Conservation (phyloP, 2,888 invertebrate species). For the Drosophila nigricruria region DNA sequence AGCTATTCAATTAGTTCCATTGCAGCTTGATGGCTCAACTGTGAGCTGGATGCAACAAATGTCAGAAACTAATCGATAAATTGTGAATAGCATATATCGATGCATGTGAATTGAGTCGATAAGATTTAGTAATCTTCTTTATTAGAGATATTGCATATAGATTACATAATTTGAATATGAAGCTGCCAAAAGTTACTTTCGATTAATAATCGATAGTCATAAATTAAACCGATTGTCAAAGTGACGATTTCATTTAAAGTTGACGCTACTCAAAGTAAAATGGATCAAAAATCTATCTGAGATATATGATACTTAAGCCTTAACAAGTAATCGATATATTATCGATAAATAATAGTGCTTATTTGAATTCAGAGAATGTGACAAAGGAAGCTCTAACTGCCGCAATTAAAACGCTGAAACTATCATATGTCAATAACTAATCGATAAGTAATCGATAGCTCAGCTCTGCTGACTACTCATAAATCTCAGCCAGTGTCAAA, state of each 20-base stretch:
- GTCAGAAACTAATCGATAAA: constrained; percentile 5
- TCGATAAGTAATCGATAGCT: constrained; percentile 10
- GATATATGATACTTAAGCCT: neutral
- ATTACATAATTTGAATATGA: neutral
- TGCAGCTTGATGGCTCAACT: constrained; percentile 54
- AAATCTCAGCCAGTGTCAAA: constrained; percentile 31
- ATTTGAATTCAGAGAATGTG: neutral
- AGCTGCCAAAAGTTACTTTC: neutral
- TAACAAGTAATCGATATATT: neutral
- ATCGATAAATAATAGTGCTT: neutral
- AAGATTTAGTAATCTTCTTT: no score
- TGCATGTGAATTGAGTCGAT: neutral
- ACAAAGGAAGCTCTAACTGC: no score
- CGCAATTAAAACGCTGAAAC: neutral
- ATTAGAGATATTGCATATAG: neutral
- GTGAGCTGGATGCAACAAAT: constrained; percentile 3
- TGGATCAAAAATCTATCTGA: neutral
- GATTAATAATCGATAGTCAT: neutral
- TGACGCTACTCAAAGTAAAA: neutral
- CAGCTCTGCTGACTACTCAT: neutral
- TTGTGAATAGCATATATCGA: neutral
- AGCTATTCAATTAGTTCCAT: constrained; percentile 53
- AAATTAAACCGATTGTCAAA: neutral
- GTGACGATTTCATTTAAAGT: neutral
- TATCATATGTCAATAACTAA: constrained; percentile 12